A percentile compares a stretch with the other conserved stretches of the same genome.
Conservation (phyloP, 1,140 invertebrate species). For the Phenacoccus solenopsis region DNA sequence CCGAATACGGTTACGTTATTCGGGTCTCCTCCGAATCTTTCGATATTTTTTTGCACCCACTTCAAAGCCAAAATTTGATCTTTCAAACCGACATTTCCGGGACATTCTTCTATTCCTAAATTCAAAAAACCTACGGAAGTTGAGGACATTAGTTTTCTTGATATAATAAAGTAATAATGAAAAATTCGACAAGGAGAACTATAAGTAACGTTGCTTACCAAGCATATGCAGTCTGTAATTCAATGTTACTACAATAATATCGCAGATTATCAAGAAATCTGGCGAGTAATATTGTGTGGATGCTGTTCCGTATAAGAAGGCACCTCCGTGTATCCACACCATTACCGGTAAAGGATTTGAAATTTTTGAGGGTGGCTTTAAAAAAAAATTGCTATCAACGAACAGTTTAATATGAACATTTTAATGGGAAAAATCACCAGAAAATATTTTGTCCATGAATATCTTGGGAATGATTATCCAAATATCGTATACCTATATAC, state of each 20-base stretch:
- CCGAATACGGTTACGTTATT: slow-evolving; percentile 81
- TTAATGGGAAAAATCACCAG: slow-evolving; percentile 45
- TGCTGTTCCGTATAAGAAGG: slow-evolving; percentile 41
- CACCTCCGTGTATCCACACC: slow-evolving; percentile 53
- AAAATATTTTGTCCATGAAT: slow-evolving; percentile 41
- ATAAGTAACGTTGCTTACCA: slow-evolving; percentile 31
- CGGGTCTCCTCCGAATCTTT: slow-evolving; percentile 72
- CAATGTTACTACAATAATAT: slow-evolving; percentile 59
- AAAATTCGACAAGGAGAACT: too few relatives aligned
- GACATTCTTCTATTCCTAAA: slow-evolving; percentile 26
- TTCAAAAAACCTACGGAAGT: background rate
- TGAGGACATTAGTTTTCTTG: too few relatives aligned
- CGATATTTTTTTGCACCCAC: slow-evolving; percentile 77
- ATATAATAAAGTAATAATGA: too few relatives aligned
- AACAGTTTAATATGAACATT: slow-evolving; percentile 39
- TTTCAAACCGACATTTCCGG: slow-evolving; percentile 82
- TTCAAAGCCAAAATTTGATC: slow-evolving; percentile 77
- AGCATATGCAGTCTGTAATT: slow-evolving; percentile 63
- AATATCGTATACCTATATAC: too few relatives aligned
- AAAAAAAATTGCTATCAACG: too few relatives aligned
- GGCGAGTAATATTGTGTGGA: slow-evolving; percentile 41
- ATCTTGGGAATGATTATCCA: slow-evolving; percentile 39
- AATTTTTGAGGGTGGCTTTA: background rate
- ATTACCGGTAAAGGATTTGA: slow-evolving; percentile 38
- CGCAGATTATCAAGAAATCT: slow-evolving; percentile 55